Evolutionary conservation across 2,888 invertebrate species (phyloP).

Genomic region (Pocota personata): DNA sequence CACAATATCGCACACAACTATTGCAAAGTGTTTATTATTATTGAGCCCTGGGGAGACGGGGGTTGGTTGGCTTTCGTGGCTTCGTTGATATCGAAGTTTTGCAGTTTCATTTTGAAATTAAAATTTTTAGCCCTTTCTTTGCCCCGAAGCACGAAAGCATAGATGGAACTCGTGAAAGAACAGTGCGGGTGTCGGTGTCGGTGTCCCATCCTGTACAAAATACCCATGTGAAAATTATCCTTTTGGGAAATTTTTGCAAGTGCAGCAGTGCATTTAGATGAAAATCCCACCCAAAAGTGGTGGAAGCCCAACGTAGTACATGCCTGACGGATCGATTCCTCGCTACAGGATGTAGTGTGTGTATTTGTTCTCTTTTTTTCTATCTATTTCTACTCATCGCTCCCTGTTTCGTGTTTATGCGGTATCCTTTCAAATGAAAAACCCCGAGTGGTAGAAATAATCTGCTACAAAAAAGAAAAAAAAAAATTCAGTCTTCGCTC

Average conservation of each 20-base stretch:
- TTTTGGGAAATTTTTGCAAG: conserved; percentile 69
- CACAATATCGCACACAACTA: conserved; percentile 67
- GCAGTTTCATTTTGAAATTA: conserved; percentile 70
- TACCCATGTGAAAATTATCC: conserved; percentile 61
- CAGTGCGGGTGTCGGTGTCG: conserved; percentile 2
- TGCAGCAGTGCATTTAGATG: conserved; percentile 70
- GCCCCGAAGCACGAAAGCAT: conserved; percentile 17
- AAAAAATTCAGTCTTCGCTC: conserved; percentile 55
- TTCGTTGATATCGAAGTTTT: conserved; percentile 51
- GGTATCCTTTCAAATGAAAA: conserved; percentile 71
- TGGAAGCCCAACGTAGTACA: conserved; percentile 35
- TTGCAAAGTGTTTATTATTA: conserved; percentile 73
- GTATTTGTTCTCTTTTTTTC: conserved; percentile 32
- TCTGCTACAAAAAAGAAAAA: conserved; percentile 42
- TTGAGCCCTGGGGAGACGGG: conserved; percentile 56
- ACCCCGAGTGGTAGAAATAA: conserved; percentile 62
- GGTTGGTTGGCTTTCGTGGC: conserved; percentile 49
- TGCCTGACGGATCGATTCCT: conserved; percentile 65
- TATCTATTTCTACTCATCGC: conserved; percentile 58
- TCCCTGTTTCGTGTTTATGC: conserved; percentile 67
- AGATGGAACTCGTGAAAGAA: not conserved
- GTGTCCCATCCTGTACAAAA: not conserved
- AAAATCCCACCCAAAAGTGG: conserved; percentile 59
- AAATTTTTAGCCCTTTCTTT: conserved; percentile 56
- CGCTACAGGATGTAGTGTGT: conserved; percentile 41